Conservation (phyloP, 1,140 invertebrate genomes). For the Sycobia sp. region DNA sequence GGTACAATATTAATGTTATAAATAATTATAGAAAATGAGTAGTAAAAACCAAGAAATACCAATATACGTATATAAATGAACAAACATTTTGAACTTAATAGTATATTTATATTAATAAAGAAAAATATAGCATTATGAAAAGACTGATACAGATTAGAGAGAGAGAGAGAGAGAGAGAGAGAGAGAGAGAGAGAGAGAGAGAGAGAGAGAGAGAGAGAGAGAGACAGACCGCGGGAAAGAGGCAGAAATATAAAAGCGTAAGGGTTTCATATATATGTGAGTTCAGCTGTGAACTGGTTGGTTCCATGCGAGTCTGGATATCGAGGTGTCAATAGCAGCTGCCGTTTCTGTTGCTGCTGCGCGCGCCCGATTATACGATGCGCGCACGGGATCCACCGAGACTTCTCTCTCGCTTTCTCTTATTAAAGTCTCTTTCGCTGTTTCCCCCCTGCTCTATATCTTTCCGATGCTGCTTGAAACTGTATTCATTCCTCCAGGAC, state of each 20-base stretch:
- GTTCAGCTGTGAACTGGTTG: slow-evolving; percentile 51
- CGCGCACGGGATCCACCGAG: slow-evolving; percentile 55
- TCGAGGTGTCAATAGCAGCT: slow-evolving; percentile 63
- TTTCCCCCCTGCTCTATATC: neutral
- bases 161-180: neutral
- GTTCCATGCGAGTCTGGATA: slow-evolving; percentile 60
- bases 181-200: neutral
- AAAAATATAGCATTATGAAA: too few relatives aligned
- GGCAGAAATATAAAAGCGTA: slow-evolving; percentile 46
- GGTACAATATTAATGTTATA: too few relatives aligned
- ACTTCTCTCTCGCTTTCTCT: slow-evolving; percentile 48
- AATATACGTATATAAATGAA: too few relatives aligned
- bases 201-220: neutral
- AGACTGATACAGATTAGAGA: too few relatives aligned
- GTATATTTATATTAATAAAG: too few relatives aligned
- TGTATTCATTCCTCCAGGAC: too few relatives aligned
- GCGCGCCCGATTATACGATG: slow-evolving; percentile 31
- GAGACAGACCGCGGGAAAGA: slow-evolving; percentile 34
- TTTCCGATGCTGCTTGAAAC: slow-evolving; percentile 49
- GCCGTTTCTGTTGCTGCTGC: slow-evolving; percentile 59
- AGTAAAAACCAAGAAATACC: too few relatives aligned
- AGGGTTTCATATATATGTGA: slow-evolving; percentile 43
- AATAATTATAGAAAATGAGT: too few relatives aligned
- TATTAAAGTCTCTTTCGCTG: too few relatives aligned
- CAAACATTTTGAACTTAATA: too few relatives aligned